Percentiles rank a stretch among this genome's conserved stretches.
Evolutionary conservation across 2,888 invertebrate genomes (phyloP).

Genomic region (Alviniconcha strummeri): DNA sequence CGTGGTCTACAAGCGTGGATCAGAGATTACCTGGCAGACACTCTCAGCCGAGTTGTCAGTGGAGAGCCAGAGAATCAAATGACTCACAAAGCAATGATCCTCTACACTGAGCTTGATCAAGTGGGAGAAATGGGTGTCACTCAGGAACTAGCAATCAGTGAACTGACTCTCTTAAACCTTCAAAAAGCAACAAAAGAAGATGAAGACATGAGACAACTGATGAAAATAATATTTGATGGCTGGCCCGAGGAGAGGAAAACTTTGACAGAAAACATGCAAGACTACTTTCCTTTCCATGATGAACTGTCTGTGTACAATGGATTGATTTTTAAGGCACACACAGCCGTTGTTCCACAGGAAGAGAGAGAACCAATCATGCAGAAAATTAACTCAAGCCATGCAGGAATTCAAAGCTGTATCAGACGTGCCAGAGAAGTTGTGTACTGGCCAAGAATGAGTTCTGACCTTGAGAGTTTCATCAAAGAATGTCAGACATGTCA

Average conservation of each 20-base stretch:
- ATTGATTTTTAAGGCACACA: slow-evolving; percentile 12
- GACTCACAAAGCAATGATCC: slow-evolving; percentile 7
- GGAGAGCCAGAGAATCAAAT: neutral
- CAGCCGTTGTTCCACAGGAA: neutral
- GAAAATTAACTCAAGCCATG: slow-evolving; percentile 8
- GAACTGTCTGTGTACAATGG: neutral
- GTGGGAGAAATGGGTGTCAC: slow-evolving; percentile 6
- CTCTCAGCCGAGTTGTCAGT: slow-evolving; percentile 7
- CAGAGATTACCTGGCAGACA: slow-evolving; percentile 6
- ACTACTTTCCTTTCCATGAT: neutral
- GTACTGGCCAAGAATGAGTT: slow-evolving; percentile 1
- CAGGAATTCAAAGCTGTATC: slow-evolving; percentile 7
- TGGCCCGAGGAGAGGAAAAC: neutral
- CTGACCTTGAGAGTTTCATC: neutral
- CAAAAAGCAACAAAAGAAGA: slow-evolving; percentile 7
- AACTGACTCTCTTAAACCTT: neutral
- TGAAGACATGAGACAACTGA: neutral
- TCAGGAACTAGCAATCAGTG: neutral
- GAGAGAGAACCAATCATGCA: neutral
- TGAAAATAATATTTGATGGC: slow-evolving; percentile 1
- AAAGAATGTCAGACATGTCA: slow-evolving; percentile 13
- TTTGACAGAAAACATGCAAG: neutral
- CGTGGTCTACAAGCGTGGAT: slow-evolving; percentile 2
- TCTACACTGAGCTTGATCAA: slow-evolving; percentile 7
- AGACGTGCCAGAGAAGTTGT: neutral